Conservation (phyloP, 2,888 invertebrate species). For the Rhorus exstirpatorius region DNA sequence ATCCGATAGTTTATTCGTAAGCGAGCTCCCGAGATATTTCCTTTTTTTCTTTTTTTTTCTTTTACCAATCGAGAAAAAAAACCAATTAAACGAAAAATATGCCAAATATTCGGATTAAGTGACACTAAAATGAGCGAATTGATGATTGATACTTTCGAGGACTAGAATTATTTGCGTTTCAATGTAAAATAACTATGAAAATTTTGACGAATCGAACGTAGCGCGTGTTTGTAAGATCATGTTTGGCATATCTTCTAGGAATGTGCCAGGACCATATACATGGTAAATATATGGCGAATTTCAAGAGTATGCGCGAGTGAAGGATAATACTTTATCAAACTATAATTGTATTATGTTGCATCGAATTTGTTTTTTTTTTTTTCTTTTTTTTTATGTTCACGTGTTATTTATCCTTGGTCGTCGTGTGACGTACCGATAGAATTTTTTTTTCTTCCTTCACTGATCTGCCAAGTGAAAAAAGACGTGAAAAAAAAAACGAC, state of each 20-base stretch:
- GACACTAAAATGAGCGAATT: slow-evolving; percentile 34
- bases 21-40: slow-evolving; percentile 28
- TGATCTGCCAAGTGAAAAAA: slow-evolving; percentile 55
- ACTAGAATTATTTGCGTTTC: slow-evolving; percentile 40
- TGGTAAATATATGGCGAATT: slow-evolving; percentile 58
- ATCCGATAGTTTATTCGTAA: slow-evolving; percentile 18
- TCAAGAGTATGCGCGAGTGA: slow-evolving; percentile 25
- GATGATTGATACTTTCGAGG: slow-evolving; percentile 21
- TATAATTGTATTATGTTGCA: slow-evolving; percentile 31
- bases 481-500: slow-evolving; percentile 31
- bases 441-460: slow-evolving; percentile 12
- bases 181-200: slow-evolving; percentile 13
- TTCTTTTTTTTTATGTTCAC: slow-evolving; percentile 9
- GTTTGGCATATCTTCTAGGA: slow-evolving; percentile 48
- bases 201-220: slow-evolving; percentile 38
- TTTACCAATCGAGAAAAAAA: no score
- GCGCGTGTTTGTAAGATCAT: slow-evolving; percentile 50
- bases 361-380: slow-evolving; percentile 20
- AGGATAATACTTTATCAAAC: slow-evolving; percentile 45
- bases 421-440: neutral
- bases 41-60: slow-evolving; percentile 39
- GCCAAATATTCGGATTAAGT: slow-evolving; percentile 51
- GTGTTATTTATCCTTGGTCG: neutral
- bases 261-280: slow-evolving; percentile 69
- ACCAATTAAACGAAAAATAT: slow-evolving; percentile 2